Evolutionary conservation across 2,888 invertebrate species (phyloP).

Genomic region (Branchipolynoe longqiensis): DNA sequence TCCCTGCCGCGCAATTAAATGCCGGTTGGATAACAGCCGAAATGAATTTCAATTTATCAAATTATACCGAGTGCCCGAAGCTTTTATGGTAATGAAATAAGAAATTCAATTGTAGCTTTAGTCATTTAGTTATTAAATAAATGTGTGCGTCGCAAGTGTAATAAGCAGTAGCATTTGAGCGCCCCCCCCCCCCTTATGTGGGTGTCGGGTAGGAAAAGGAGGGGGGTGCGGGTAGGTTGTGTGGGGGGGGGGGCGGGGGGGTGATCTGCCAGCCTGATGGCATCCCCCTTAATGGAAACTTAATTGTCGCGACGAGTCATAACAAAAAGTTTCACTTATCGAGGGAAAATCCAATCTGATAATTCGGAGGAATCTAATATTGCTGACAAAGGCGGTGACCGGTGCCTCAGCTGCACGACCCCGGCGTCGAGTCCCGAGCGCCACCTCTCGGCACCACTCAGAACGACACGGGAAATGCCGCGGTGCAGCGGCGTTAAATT

Average conservation of each 20-base stretch:
- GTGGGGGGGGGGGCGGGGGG: neutral
- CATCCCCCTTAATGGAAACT: slow-evolving; percentile 34
- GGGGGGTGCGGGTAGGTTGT: neutral
- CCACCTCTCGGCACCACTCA: neutral
- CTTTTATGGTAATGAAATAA: slow-evolving; percentile 58
- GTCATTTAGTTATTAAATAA: slow-evolving; percentile 59
- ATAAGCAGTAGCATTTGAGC: slow-evolving; percentile 30
- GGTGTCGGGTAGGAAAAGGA: neutral
- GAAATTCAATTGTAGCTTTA: slow-evolving; percentile 54
- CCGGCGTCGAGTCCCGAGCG: neutral
- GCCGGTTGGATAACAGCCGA: slow-evolving; percentile 38
- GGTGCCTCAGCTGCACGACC: slow-evolving; percentile 17
- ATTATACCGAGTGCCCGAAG: slow-evolving; percentile 49
- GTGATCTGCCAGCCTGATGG: slow-evolving; percentile 11
- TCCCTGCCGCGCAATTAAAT: slow-evolving; percentile 51
- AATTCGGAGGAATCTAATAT: slow-evolving; percentile 52
- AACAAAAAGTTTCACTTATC: slow-evolving; percentile 52
- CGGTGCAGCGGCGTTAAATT: neutral
- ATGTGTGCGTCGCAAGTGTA: slow-evolving; percentile 20
- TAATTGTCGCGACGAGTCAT: slow-evolving; percentile 53
- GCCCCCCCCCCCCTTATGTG: slow-evolving; percentile 31
- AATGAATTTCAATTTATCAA: slow-evolving; percentile 59
- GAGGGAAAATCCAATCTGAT: slow-evolving; percentile 53
- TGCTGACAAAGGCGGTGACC: slow-evolving; percentile 29
- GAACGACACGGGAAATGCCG: neutral